These are phyloP conservation scores for Ochlodes sylvanus DNA, from an alignment of 2,888 invertebrate species.

Conservation along the genomic window DNA sequence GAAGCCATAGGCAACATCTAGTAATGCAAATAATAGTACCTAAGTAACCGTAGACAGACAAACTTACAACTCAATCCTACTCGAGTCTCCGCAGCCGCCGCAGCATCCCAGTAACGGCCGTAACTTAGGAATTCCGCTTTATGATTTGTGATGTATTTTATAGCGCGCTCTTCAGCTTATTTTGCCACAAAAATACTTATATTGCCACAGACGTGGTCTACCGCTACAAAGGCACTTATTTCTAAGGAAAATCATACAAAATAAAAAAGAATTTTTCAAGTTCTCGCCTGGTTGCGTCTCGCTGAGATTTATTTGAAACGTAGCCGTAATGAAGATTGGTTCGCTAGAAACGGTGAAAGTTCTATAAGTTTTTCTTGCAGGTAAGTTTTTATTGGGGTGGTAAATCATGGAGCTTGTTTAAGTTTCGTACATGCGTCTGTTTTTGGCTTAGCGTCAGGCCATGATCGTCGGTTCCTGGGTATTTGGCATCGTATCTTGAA, in stretches of 20 bases:
- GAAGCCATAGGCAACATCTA: no score
- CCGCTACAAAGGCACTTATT: conserved; percentile 16
- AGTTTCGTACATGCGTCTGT: background rate
- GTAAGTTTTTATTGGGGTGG: conserved; percentile 31
- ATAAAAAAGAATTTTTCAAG: conserved; percentile 19
- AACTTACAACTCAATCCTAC: background rate
- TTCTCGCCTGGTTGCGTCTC: conserved; percentile 16
- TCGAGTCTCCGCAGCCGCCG: background rate
- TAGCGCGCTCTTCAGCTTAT: conserved; percentile 23
- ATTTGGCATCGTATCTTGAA: no score
- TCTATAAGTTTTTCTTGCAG: conserved; percentile 30
- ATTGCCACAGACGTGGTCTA: conserved; percentile 14
- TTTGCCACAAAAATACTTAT: conserved; percentile 30
- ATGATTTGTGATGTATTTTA: conserved; percentile 35
- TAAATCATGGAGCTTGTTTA: conserved; percentile 21
- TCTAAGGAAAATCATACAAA: conserved; percentile 14
- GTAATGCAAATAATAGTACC: no score
- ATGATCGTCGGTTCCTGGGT: no score
- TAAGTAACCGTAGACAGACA: conserved; percentile 1
- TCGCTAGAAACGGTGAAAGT: conserved; percentile 27
- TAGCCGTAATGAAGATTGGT: conserved; percentile 36
- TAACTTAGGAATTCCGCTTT: conserved; percentile 36
- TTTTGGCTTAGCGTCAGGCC: background rate
- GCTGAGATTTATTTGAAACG: conserved; percentile 31
- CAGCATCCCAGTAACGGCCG: conserved; percentile 20